Percentiles rank a stretch among this genome's conserved stretches.
phyloP scores from a whole-genome alignment of 2,113 vertebrate genomes.

The Hyaena hyaena region DNA sequence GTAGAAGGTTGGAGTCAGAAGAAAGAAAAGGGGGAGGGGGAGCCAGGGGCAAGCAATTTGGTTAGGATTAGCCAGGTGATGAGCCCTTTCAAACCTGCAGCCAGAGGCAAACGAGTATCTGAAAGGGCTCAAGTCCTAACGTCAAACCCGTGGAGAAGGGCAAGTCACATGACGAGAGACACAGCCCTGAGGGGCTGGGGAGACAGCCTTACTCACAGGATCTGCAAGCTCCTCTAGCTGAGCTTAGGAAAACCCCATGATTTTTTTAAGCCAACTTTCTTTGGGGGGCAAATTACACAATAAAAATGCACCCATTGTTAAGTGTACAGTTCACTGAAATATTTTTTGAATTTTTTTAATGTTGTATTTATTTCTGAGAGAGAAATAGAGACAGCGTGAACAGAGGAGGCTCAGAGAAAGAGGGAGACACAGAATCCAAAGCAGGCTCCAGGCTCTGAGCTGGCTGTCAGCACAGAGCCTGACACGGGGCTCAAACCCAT shows the following conservation, averaged over 20 bases:
- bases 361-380: too few relatives aligned
- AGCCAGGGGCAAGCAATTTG: accelerated
- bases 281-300: not conserved
- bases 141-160: not conserved
- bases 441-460: too few relatives aligned
- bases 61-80: not conserved
- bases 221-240: conserved; percentile 12
- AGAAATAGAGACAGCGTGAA: too few relatives aligned
- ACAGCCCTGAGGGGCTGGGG: not conserved
- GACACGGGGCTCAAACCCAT: too few relatives aligned
- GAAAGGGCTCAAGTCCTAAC: not conserved
- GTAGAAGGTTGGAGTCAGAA: not conserved
- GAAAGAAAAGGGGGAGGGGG: not conserved
- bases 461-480: too few relatives aligned
- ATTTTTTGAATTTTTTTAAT: too few relatives aligned
- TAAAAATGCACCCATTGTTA: not conserved
- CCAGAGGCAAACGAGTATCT: not conserved
- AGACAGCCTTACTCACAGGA: not conserved
- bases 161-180: not conserved
- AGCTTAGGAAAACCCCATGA: too few relatives aligned
- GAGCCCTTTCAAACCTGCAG: not conserved
- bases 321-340: not conserved
- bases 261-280: not conserved
- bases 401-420: too few relatives aligned
- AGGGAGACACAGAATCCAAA: too few relatives aligned